Conservation (phyloP, 2,113 vertebrate genomes). For the human region DNA sequence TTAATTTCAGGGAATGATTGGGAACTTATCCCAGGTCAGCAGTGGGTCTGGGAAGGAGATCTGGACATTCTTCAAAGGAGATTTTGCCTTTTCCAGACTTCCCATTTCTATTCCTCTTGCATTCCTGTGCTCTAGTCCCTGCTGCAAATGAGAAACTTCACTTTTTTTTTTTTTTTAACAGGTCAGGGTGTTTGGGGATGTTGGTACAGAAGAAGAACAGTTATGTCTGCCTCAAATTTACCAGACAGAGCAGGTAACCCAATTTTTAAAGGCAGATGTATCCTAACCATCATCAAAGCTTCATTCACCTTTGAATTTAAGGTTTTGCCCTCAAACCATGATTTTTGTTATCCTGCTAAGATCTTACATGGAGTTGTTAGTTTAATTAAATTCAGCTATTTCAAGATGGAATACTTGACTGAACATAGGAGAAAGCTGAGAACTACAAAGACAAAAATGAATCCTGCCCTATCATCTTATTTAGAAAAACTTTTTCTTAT, state of each 20-base stretch:
- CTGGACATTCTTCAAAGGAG: background rate
- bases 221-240: background rate
- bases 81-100: background rate
- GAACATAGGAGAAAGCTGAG: background rate
- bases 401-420: background rate
- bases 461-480: background rate
- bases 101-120: background rate
- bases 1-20: background rate
- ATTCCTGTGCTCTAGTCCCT: background rate
- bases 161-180: background rate
- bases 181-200: background rate
- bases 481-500: background rate
- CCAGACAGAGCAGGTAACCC: background rate
- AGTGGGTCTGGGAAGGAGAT: background rate
- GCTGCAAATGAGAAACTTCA: background rate
- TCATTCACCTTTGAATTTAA: slow-evolving; percentile 30
- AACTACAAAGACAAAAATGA: background rate
- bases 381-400: slow-evolving; percentile 31
- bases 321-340: background rate
- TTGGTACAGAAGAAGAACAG: background rate
- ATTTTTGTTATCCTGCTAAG: slow-evolving; percentile 22
- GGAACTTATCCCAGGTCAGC: background rate
- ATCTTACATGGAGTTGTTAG: background rate
- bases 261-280: background rate
- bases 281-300: background rate